A percentile compares a stretch with the other conserved stretches of the same genome.
Conservation (phyloP, 2,113 vertebrate species). For the Rhinolophus sinicus region DNA sequence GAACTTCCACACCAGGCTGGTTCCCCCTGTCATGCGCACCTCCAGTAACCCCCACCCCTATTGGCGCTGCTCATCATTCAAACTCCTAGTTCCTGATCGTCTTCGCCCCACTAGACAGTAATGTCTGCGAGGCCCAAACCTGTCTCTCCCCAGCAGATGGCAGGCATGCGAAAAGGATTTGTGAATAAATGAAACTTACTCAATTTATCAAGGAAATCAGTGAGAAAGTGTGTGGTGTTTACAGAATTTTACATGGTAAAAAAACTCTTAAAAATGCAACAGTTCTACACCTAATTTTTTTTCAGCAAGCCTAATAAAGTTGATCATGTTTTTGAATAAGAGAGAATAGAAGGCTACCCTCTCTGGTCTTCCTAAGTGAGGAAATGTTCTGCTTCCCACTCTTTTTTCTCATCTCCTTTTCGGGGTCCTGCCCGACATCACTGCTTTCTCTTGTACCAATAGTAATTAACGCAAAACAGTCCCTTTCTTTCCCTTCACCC, state of each 20-base stretch:
- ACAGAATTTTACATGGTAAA: neutral
- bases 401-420: neutral
- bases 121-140: neutral
- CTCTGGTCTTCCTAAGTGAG: neutral
- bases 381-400: neutral
- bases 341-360: neutral
- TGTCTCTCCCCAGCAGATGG: neutral
- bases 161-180: neutral
- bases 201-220: neutral
- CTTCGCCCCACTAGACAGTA: neutral
- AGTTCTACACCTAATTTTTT: neutral
- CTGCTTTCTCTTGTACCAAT: neutral
- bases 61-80: neutral
- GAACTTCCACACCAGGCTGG: neutral
- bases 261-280: conserved; percentile 7
- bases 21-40: neutral
- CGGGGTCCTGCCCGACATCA: neutral
- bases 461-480: neutral
- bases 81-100: neutral
- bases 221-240: neutral
- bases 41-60: neutral
- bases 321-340: conserved; percentile 2
- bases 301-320: neutral
- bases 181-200: conserved; percentile 37
- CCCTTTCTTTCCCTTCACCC: neutral